Evolutionary conservation across 2,888 invertebrate species (phyloP), one percentile per base, ranked within the genome.

Genomic region (Athalia rosae): DNA sequence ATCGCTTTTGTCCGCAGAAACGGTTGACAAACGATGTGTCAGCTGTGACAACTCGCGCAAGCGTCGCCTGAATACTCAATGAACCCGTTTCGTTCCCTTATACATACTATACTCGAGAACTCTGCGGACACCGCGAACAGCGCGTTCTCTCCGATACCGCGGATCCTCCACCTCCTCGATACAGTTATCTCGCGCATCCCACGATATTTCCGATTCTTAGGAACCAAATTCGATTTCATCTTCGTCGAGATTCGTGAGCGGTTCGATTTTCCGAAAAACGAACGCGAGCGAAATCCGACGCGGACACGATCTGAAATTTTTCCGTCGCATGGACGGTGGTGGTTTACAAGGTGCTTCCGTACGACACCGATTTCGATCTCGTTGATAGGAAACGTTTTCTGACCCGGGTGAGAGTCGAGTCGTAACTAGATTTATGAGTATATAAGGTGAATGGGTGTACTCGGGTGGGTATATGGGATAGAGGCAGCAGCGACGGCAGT

Each of bases 21-120:
- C 87, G 83, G 85, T 88, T 89, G 89, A 89, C 89, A 86, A 87
- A 89, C 89, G 89, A 89, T 87, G 89, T 89, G 89, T 89, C 89
- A 89, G 88, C 88, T 82, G 86, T 89, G 89, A 89, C 89, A 89
- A 89, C 89, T 89, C 87, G 89, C 88, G 87, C 89, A 89, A 85
- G 89, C 88, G 88, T 86, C 84, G 80, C 85, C 89, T 88, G 89
- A 89, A 89, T 89, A 87, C 89, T 81, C 86, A 89, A 89, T 89
- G 87, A 88, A 84, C 83, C 84, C 78, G 81, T 74, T 74, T 28
- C 28, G 28, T 28, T 28, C 28, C 61, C 50, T 74, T 61, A n/a
- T n/a, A n/a, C n/a, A n/a, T n/a, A n/a, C n/a, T n/a, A n/a, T n/a
- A n/a, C 61, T 48, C 58, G 50, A 8, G 41, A 58, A 71, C 71